Base-by-base conservation (phyloP, 2,113 vertebrate genomes). In the Gobio gobio region DNA sequence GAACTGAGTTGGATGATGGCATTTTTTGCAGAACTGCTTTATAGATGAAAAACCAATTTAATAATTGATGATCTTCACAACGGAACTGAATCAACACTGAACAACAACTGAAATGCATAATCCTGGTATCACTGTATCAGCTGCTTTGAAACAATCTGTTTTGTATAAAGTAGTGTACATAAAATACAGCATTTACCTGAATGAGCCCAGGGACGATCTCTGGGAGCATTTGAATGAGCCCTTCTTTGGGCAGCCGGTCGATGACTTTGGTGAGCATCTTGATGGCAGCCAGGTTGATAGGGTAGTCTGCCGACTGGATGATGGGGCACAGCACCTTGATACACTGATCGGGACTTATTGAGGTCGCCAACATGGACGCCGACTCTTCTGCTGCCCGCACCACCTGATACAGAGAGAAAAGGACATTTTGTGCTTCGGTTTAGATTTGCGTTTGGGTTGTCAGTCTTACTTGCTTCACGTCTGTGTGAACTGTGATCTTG, bases 211-310 rank as follows among this genome's bases (percentile, higher is more conserved):
- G 98, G 90, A 99, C 96, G 61, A 99, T 97, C 91, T 99, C 98
- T 2, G 97, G 97, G 91, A 99, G 92, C 87, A 98, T 93, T 86
- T 95, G 92, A 54, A 93, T 91, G 73, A 99, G 96, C 13, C 94
- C 94, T 74, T 98, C 98, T 77, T 94, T 96, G 89, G 97, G 95
- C 86, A 98, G 94, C 89, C 96, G 94, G 91, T 99, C 97, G 76
- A 96, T 96, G 83, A 99, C 97, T 92, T 97, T 99, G 0, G 96
- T 98, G 91, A 98, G 97, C 97, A 98, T 99, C 93, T 99, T 99
- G 92, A 99, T 99, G 87, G 98, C 98, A 64, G 98, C 97, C 87
- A 99, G 93, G 89, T 99, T 99, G 87, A 98, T 97, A 61, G 98
- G 98, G 88, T 98, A 98, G 89, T 99, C 97, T 61, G 98, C 98